Evolutionary conservation across 1,140 invertebrate species (phyloP).

Genomic region (Parapsyche elsis): DNA sequence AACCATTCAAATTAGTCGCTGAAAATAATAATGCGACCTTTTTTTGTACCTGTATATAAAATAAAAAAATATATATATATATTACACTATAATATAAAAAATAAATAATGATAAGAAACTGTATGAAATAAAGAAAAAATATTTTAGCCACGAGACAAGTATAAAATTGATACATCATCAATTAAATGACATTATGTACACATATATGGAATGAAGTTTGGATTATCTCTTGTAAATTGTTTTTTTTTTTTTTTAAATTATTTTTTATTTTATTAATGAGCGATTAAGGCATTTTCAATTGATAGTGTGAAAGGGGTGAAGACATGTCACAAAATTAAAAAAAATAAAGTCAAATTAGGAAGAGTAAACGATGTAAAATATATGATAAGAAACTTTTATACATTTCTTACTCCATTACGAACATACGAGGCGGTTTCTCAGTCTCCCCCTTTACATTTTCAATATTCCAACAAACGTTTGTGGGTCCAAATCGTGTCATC

Average conservation of each 20-base stretch:
- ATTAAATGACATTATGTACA: neutral
- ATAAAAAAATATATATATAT: neutral
- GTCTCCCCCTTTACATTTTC: no score
- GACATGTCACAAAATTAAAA: no score
- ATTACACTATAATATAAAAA: neutral
- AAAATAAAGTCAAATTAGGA: no score
- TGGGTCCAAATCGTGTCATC: no score
- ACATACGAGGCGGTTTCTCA: no score
- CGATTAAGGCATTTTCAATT: neutral
- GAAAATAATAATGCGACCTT: neutral
- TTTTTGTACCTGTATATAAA: neutral
- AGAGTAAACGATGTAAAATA: no score
- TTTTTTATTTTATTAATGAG: neutral
- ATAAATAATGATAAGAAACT: neutral
- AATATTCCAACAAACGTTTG: no score
- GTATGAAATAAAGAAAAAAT: neutral
- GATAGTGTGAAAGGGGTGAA: neutral
- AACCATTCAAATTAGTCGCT: neutral
- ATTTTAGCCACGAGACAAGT: neutral
- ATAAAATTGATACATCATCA: neutral
- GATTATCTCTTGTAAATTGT: neutral
- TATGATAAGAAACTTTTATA: no score
- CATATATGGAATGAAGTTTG: neutral
- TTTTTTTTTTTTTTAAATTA: neutral
- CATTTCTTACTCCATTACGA: no score